These are phyloP conservation scores for Noctua comes DNA, from an alignment of 2,888 invertebrate genomes.

Conservation along the genomic window DNA sequence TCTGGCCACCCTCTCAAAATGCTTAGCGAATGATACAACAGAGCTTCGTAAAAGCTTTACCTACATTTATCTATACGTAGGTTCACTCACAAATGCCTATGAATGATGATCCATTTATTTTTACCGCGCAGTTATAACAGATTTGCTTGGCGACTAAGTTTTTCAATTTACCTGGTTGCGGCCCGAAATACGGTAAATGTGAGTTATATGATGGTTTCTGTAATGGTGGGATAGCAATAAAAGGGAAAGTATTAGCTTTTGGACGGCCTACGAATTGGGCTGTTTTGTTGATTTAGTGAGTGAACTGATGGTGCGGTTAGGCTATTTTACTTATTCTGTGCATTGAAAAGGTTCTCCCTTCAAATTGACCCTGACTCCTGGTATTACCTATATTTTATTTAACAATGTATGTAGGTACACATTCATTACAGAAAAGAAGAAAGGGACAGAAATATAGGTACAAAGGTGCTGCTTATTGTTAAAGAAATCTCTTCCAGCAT, in stretches of 20 bases:
- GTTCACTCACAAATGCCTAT: constrained; percentile 7
- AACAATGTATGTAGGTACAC: too few relatives aligned
- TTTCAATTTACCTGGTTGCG: constrained; percentile 52
- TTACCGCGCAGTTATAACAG: constrained; percentile 9
- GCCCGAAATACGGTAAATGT: constrained; percentile 11
- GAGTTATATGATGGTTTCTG: constrained; percentile 24
- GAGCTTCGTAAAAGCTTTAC: constrained; percentile 47
- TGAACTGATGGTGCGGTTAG: neutral
- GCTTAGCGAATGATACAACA: constrained; percentile 58
- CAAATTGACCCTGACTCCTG: neutral
- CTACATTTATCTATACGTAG: constrained; percentile 34
- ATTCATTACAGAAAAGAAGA: too few relatives aligned
- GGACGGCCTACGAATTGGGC: constrained; percentile 21
- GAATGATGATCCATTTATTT: constrained; percentile 42
- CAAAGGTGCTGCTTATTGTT: too few relatives aligned
- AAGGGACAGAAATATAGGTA: too few relatives aligned
- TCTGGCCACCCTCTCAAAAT: constrained; percentile 37
- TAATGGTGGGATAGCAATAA: constrained; percentile 16
- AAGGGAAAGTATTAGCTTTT: constrained; percentile 20
- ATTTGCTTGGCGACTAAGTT: constrained; percentile 42
- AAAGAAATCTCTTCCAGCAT: too few relatives aligned
- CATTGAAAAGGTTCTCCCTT: too few relatives aligned
- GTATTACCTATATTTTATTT: too few relatives aligned
- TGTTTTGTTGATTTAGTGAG: neutral
- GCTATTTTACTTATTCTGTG: too few relatives aligned